Percentiles rank a stretch among this genome's conserved stretches.
Conservation (phyloP, 2,797 vertebrate species). For the Coracias cyanogaster region DNA sequence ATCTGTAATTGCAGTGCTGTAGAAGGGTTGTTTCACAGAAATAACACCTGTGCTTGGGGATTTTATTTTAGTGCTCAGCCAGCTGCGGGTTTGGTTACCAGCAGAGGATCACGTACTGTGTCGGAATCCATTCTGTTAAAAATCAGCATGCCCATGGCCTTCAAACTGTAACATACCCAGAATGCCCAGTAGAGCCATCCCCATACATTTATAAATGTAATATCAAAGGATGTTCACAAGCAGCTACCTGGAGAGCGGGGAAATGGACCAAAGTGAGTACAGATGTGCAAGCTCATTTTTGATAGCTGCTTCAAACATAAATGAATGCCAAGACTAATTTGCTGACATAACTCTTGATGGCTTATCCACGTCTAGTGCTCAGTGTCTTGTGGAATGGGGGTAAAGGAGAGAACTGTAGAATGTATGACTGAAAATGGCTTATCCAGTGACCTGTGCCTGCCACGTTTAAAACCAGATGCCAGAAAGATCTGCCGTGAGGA, state of each 20-base stretch:
- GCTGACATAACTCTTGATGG: background rate
- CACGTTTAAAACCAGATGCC: conserved; percentile 85
- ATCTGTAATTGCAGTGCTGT: background rate
- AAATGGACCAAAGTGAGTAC: conserved; percentile 88
- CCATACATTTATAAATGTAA: conserved; percentile 80
- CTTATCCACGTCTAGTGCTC: conserved; percentile 85
- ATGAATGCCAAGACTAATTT: background rate
- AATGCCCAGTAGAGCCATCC: conserved; percentile 81
- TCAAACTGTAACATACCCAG: conserved; percentile 53
- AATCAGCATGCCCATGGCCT: conserved; percentile 59
- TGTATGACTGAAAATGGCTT: conserved; percentile 84
- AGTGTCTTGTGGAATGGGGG: conserved; percentile 88
- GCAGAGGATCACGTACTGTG: conserved; percentile 87
- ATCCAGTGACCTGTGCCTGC: conserved; percentile 85
- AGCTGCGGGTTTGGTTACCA: conserved; percentile 85
- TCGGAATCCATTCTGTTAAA: conserved; percentile 62
- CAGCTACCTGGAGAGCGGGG: conserved; percentile 87
- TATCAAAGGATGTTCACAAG: conserved; percentile 80
- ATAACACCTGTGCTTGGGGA: background rate
- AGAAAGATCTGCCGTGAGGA: conserved; percentile 83
- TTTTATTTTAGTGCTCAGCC: conserved; percentile 85
- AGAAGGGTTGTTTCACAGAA: background rate
- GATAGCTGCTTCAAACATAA: background rate
- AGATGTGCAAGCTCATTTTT: background rate
- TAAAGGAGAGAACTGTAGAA: conserved; percentile 86